Conservation (phyloP, 2,797 vertebrate genomes). For the Rhinophrynus dorsalis region DNA sequence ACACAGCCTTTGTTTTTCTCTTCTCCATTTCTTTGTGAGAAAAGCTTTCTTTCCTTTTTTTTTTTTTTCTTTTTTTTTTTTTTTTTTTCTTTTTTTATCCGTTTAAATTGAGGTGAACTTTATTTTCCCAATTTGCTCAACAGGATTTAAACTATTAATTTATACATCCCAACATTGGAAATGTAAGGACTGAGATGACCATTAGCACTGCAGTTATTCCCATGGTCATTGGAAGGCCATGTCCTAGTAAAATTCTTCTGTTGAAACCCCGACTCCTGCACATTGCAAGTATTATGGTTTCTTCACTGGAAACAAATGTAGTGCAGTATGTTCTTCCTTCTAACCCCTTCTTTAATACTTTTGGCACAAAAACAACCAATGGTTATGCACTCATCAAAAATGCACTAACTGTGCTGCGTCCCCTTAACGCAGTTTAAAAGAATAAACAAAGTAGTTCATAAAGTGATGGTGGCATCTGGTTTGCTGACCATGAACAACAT, state of each 20-base stretch:
- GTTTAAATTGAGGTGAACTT: conserved; percentile 84
- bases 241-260: conserved; percentile 59
- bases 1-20: conserved; percentile 80
- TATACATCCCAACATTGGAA: conserved; percentile 77
- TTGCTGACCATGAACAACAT: conserved; percentile 81
- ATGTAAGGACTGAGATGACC: conserved; percentile 69
- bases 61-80: background rate
- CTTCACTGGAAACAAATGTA: conserved; percentile 82
- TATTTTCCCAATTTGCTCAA: conserved; percentile 80
- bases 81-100: conserved; percentile 40
- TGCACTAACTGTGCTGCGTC: conserved; percentile 85
- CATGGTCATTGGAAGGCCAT: conserved; percentile 65
- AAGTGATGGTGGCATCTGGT: conserved; percentile 68
- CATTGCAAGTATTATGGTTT: conserved; percentile 82
- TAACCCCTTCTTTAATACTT: conserved; percentile 66
- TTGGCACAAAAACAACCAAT: conserved; percentile 73
- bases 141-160: conserved; percentile 85
- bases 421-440: conserved; percentile 73
- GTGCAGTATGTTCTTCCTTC: conserved; percentile 80
- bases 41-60: conserved; percentile 62
- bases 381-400: conserved; percentile 83
- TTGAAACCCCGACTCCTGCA: conserved; percentile 81
- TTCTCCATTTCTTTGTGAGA: conserved; percentile 76
- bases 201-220: conserved; percentile 66
- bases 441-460: conserved; percentile 64